Base-by-base conservation (phyloP, 1,140 invertebrate species). In the Prorops nasuta region DNA sequence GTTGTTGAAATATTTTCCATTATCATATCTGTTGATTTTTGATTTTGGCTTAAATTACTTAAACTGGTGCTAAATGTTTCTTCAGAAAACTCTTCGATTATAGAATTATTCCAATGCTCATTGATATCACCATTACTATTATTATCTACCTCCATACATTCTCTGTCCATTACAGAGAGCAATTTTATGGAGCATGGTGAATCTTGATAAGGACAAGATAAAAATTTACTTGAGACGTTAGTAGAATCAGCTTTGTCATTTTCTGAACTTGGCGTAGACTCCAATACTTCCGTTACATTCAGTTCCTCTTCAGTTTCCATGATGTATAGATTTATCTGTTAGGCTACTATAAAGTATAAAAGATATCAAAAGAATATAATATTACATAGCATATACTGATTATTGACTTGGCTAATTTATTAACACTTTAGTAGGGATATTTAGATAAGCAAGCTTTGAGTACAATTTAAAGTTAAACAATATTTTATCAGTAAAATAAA, bases 341-440 rank as follows among this genome's bases (percentile, higher is more conserved):
- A 56, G 58, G 60, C 52, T 46, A 56, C 53, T 60, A 24, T 42
- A 60, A 52, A 48, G 35, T 56, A 7, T 42, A 15, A 51, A 28
- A 21, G 31, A 32, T 24, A 21, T 18, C 17, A 32, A 10, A 15
- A 31, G 38, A 51, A 2, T 18, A n/a, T 20, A 20, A 50, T 50
- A 6, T 15, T 36, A 21, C n/a, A 34, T 43, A 17, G 0, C 19
- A 46, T 19, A 16, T 20, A 49, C 44, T 47, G 49, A 45, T 35
- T 28, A 15, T 17, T 28, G 45, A 32, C 24, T 35, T 37, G 20
- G 18, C 18, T 58, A n/a, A n/a, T n/a, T n/a, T n/a, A n/a, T n/a
- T n/a, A n/a, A n/a, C n/a, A n/a, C n/a, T n/a, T n/a, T n/a, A n/a
- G n/a, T n/a, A n/a, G n/a, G n/a, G n/a, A n/a, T n/a, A n/a, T n/a